Percentiles rank a stretch among this genome's conserved stretches.
Conservation (phyloP, 2,113 vertebrate genomes). For the Trinectes maculatus region DNA sequence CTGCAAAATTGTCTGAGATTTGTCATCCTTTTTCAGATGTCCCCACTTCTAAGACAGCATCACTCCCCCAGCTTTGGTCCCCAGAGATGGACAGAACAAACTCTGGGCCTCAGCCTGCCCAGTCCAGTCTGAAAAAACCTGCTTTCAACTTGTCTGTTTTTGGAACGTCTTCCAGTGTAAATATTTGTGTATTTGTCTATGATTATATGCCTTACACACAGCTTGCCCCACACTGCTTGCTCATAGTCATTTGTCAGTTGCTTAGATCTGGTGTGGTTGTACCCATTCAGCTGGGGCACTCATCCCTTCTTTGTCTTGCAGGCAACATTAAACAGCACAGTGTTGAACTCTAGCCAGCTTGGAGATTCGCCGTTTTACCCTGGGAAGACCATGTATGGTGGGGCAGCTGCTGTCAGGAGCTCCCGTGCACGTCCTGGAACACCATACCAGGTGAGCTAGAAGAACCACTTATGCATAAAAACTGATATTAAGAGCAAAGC, state of each 20-base stretch:
- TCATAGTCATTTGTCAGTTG: no score
- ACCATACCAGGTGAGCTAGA: slow-evolving; percentile 87
- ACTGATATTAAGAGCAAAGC: no score
- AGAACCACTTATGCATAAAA: background rate
- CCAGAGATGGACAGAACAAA: slow-evolving; percentile 89
- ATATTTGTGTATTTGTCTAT: slow-evolving; percentile 59
- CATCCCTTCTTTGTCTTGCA: slow-evolving; percentile 41
- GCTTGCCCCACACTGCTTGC: no score
- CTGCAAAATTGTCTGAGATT: background rate
- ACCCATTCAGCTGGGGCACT: no score
- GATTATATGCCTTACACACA: background rate
- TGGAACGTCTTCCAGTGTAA: slow-evolving; percentile 90
- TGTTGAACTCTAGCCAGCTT: slow-evolving; percentile 91
- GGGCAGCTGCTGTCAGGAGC: slow-evolving; percentile 87
- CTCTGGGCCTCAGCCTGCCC: slow-evolving; percentile 84
- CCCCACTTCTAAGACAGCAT: slow-evolving; percentile 88
- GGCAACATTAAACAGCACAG: slow-evolving; percentile 88
- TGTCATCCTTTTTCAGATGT: slow-evolving; percentile 84
- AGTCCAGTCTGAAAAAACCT: slow-evolving; percentile 90
- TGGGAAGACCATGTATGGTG: slow-evolving; percentile 95
- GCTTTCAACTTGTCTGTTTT: slow-evolving; percentile 96
- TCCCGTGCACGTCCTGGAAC: slow-evolving; percentile 80
- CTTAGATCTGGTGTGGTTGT: no score
- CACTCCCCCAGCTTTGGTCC: slow-evolving; percentile 90
- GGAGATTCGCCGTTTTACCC: slow-evolving; percentile 97